Base-by-base conservation (phyloP, 2,113 vertebrate genomes). In the Gadus macrocephalus region DNA sequence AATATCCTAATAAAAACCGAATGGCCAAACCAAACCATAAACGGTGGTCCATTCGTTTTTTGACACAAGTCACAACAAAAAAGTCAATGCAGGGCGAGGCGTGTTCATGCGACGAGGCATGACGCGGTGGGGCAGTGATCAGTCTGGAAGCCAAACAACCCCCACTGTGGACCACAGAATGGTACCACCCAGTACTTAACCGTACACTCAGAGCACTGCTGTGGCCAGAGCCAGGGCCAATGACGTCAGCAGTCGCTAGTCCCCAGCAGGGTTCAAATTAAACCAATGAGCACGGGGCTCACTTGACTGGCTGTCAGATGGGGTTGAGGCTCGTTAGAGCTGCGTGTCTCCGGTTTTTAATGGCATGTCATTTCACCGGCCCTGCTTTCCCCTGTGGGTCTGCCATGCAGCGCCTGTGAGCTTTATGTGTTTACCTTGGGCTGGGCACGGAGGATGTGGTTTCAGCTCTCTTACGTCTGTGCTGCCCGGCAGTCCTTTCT, bases 121-220 rank as follows among this genome's bases (percentile, higher is more conserved):
- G 6, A 49, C 25, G 53, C 11, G 20, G 49, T 20, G 15, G 14
- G 12, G 17, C 69, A 64, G 49, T 76, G 79, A 71, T 72, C 66
- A 59, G 53, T 70, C 56, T 74, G 76, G 79, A 77, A 74, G 77
- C 69, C 64, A 38, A 67, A 49, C 59, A 53, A 58, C 28, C 71
- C 17, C 28, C 69, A 66, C 66, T 66, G 71, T 66, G 62, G 75
- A 78, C 85, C 87, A 83, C 85, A 87, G 75, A 64, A 71, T 65
- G 82, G 78, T 82, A 79, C 87, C 87, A 87, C 86, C 86, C 82
- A 78, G 1, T 83, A 84, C 81, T 88, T 88, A 85, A 71, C 78
- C 19, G 62, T 67, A 70, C 11, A 67, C 79, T 84, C 49, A 67
- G 68, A 72, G 42, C 12, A 79, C 74, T 77, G 72, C 77, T 74